phyloP scores from a whole-genome alignment of 2,113 vertebrate genomes.

The Leiothrix lutea region DNA sequence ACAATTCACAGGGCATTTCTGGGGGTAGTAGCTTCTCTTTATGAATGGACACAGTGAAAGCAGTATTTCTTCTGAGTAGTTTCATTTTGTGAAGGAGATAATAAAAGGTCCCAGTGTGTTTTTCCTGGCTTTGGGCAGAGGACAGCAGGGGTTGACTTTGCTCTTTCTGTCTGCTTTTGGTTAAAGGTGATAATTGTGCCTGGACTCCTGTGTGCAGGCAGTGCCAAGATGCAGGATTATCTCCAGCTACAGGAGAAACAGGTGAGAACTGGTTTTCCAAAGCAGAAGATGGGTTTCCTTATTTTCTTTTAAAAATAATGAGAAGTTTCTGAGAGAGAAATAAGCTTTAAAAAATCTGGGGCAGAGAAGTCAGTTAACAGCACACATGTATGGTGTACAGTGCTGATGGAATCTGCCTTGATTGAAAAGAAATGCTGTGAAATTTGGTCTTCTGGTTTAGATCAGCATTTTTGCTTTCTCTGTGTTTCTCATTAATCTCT shows the following conservation, averaged over 20 bases:
- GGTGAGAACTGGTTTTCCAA: constrained; percentile 40
- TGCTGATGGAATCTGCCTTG: background rate
- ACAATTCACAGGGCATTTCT: background rate
- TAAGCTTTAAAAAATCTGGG: background rate
- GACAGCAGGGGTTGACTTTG: background rate
- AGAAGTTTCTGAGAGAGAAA: background rate
- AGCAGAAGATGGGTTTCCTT: background rate
- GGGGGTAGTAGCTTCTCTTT: background rate
- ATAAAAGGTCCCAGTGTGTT: background rate
- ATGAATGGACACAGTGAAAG: background rate
- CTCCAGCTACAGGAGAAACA: constrained; percentile 13
- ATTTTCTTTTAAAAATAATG: background rate
- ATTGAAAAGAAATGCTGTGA: background rate
- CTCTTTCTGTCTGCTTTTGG: background rate
- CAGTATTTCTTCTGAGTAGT: background rate
- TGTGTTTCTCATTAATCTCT: background rate
- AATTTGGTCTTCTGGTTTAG: background rate
- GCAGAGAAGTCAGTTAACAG: background rate
- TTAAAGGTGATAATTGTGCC: constrained; percentile 51
- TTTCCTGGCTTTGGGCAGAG: background rate
- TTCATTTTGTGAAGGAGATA: background rate
- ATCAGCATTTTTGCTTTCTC: background rate
- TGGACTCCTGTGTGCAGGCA: constrained; percentile 12
- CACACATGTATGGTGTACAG: background rate
- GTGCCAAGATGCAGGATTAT: constrained; percentile 33